Base-by-base conservation (phyloP, 2,888 invertebrate species). In the Drosophila setosimentum region DNA sequence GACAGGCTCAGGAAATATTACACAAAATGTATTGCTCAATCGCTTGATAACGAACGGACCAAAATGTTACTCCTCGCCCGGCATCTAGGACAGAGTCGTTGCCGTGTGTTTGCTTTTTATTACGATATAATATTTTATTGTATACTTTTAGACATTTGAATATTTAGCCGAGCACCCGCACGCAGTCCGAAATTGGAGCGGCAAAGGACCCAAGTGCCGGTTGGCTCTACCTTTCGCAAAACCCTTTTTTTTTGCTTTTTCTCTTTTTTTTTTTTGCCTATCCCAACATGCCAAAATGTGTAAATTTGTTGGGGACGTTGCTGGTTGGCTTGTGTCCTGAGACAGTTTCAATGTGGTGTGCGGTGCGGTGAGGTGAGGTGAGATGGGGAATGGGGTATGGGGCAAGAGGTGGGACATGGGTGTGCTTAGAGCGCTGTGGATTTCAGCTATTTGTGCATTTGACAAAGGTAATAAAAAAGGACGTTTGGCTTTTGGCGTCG, bases 391-490 rank as follows among this genome's bases (percentile, higher is more conserved):
- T 18, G 57, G 27, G 32, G 18, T 35, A 18, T 35, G 35, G 27
- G 32, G 18, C 18, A 18, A 18, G 35, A 18, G 45, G 8, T 16
- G 45, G 45, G 16, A 16, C 24, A 24, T n/a, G 50, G 11, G 42
- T 8, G 45, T 66, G 64, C 74, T 61, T 57, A 29, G 61, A 68
- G 80, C 76, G 65, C 50, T 83, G 64, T 74, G 87, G 70, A 87
- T 87, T 84, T 85, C 51, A 76, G 89, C 88, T 85, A 89, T 89
- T 89, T 87, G 90, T 86, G 87, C 87, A 86, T 90, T 89, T 89
- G 89, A 90, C 87, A 87, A 90, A 90, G 87, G 89, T 90, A 87
- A 87, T 87, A 90, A 87, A 87, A 45, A 86, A 74, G 82, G 75
- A 80, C 84, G 70, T 83, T 89, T 83, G 78, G 84, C 87, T 85